Evolutionary conservation across 2,113 vertebrate species (phyloP), one percentile per base, ranked within the genome.

Genomic region (Bambusicola thoracicus): DNA sequence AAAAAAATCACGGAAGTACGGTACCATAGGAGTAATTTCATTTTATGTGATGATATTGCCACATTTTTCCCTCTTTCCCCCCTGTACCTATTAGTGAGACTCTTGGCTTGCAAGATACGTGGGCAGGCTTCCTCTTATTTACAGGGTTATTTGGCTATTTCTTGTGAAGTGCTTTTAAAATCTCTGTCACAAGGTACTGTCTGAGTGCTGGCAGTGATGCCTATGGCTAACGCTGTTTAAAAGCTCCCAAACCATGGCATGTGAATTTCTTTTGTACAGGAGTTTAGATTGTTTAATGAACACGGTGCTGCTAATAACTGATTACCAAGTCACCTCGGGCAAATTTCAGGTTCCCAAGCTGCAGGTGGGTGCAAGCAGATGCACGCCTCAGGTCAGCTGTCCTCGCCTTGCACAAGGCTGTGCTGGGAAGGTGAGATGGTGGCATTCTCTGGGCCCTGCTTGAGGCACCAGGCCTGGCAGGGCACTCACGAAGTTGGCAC

Each of bases 151-250:
- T 87, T 81, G 68, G 30, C 48, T 84, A 11, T 40, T 72, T 83
- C 82, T 95, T 66, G 22, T 78, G 34, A 87, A 56, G 18, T 85
- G 76, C 65, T 90, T 91, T 92, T 85, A 81, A 91, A 91, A 81
- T 62, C n/a, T 79, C 58, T 74, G 59, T 62, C 25, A 49, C 46
- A 56, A 88, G 41, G 22, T 70, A 59, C 51, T 74, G 9, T 69
- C 80, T 46, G 83, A 83, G 56, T 16, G 77, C 8, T 55, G 38
- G 40, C 32, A 43, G 11, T 34, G 59, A 55, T 58, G 49, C 43
- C 58, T 69, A 2, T 51, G 40, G 17, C 18, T 55, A 36, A 34
- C 55, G n/a, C 11, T 49, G 56, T 46, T 76, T 43, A 65, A 58
- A 85, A 56, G 8, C 12, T 85, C 40, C 25, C 79, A 48, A 89